These are phyloP conservation scores for Pagetopsis macropterus DNA, from an alignment of 2,797 vertebrate genomes.

Conservation along the genomic window DNA sequence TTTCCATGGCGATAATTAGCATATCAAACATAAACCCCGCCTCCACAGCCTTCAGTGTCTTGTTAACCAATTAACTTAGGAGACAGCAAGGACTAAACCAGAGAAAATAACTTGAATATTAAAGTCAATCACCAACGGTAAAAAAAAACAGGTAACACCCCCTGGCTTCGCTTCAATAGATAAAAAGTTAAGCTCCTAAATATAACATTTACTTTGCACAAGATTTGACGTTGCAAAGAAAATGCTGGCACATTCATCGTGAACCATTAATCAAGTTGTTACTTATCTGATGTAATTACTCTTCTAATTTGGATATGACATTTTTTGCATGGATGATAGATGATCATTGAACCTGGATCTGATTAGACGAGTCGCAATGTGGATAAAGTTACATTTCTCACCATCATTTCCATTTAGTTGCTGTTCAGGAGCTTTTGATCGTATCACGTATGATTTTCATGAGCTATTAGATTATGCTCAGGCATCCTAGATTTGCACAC, in stretches of 20 bases:
- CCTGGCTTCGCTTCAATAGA: constrained; percentile 1
- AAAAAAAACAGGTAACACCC: constrained; percentile 14
- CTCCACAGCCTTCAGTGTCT: constrained; percentile 53
- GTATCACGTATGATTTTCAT: neutral
- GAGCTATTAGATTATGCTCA: neutral
- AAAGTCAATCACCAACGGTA: neutral
- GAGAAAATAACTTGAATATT: constrained; percentile 16
- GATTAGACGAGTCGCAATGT: neutral
- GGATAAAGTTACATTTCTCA: neutral
- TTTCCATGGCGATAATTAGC: constrained; percentile 78
- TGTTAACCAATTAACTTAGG: constrained; percentile 72
- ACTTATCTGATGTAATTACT: neutral
- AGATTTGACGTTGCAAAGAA: neutral
- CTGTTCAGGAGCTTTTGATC: neutral
- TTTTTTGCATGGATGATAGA: neutral
- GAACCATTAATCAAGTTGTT: neutral
- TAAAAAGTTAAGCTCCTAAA: neutral
- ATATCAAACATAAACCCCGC: constrained; percentile 73
- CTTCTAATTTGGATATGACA: neutral
- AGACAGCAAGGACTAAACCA: constrained; percentile 38
- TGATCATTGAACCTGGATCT: neutral
- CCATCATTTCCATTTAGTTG: neutral
- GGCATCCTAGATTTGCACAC: neutral
- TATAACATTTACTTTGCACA: neutral
- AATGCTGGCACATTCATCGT: neutral